Base-by-base conservation (phyloP, 1,140 invertebrate genomes). In the Antheraea mylitta region DNA sequence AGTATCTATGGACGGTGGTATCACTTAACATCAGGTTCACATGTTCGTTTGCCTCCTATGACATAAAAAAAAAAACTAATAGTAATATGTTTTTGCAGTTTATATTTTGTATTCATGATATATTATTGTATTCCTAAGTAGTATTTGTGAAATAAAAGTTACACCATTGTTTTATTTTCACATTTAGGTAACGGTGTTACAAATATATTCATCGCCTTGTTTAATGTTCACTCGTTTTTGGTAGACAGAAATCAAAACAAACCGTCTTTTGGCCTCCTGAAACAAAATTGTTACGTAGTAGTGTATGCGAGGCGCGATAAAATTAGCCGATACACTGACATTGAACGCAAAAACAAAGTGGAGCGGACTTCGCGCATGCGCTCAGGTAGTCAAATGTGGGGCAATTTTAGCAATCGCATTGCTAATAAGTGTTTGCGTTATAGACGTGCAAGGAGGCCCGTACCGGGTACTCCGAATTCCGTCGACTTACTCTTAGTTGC, bases 241-340 rank as follows among this genome's bases (percentile, higher is more conserved):
- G 75, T 62, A 75, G 74, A 71, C 72, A 79, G 80, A 78, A 86
- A 90, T 81, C 80, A 90, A 90, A 90, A 89, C 86, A 90, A 86
- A 89, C 80, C 82, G 77, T 80, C 75, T 79, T 82, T 86, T 87
- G 80, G 85, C 82, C 80, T 82, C 82, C 82, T 86, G 84, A 81
- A 82, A 82, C 79, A 79, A 83, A 79, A 85, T 86, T 84, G 85
- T 85, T 86, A 85, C 83, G 85, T 82, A 80, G 85, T 82, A 80
- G 81, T 68, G 80, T 79, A 76, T 78, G 77, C 83, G 86, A 83
- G 80, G 76, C 80, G 84, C 73, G 89, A 87, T 89, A 91, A 89
- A 89, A 89, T 91, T 91, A 91, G 87, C 82, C 83, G 87, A 86
- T 89, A 89, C 81, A 83, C 85, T 91, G 89, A 91, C 89, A 91